phyloP scores from a whole-genome alignment of 2,113 vertebrate species.

The Terrapene triunguis region DNA sequence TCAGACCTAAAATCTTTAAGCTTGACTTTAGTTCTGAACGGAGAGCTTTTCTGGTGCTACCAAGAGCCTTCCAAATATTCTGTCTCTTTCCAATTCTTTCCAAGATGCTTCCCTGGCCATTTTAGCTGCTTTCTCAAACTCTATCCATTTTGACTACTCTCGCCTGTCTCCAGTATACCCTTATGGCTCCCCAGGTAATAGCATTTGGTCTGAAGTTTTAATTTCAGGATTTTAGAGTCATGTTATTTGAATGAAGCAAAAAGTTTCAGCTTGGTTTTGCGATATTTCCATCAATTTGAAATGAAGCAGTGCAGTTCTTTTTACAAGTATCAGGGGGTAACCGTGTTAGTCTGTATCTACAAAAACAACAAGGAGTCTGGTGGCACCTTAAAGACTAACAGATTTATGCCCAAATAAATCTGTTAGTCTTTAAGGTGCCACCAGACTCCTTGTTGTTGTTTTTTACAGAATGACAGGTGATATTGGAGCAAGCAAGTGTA shows the following conservation, averaged over 20 bases:
- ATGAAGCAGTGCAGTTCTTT: neutral
- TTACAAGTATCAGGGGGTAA: neutral
- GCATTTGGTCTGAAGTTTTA: neutral
- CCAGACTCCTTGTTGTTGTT: neutral
- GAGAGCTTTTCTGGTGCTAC: neutral
- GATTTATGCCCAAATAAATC: too few species aligned
- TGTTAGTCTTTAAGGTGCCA: too few species aligned
- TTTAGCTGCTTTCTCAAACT: neutral
- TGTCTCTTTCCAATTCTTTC: neutral
- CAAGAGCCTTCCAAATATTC: neutral
- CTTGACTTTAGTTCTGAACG: neutral
- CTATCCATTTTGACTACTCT: neutral
- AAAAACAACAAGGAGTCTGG: too few species aligned
- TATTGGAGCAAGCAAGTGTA: conserved; percentile 3
- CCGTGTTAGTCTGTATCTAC: too few species aligned
- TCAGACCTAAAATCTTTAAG: neutral
- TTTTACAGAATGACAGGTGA: conserved; percentile 27
- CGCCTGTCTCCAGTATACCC: rapidly evolving
- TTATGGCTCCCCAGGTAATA: neutral
- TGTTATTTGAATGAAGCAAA: neutral
- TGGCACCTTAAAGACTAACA: too few species aligned
- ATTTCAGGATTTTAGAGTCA: neutral
- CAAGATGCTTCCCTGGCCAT: rapidly evolving
- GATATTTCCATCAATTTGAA: neutral
- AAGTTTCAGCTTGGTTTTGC: conserved; percentile 9